Evolutionary conservation across 2,888 invertebrate species (phyloP), one percentile per base, ranked within the genome.

Genomic region (Loripinus fragilis): DNA sequence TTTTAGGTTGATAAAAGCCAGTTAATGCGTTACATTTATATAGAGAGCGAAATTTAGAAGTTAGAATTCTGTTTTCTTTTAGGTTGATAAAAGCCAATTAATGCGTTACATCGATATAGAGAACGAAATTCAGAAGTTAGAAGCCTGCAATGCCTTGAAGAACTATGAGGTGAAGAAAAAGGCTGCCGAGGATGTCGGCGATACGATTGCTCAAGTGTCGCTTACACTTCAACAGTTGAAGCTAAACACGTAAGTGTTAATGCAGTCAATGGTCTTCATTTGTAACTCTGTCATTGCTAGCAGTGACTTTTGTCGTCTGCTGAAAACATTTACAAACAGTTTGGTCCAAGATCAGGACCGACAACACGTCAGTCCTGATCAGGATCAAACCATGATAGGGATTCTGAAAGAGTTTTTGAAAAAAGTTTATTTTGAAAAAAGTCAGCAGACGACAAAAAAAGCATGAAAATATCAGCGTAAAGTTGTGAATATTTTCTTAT

Each of bases 101-200:
- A 67, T 60, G 74, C 80, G 79, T 7, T 94, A 94, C 76, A 87
- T 94, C 20, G 91, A 91, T 28, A 84, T 94, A 25, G 94, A 94
- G 83, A 93, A 93, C 75, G 87, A 92, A 50, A 92, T 94, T 20
- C 85, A 87, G 41, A 75, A 82, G 65, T 71, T 91, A 33, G 94
- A 94, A 78, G 76, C 85, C 12, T 91, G 90, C 73, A 93, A 93
- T 76, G 89, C 91, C 8, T 74, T 93, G 38, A 94, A 93, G 80
- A 90, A 90, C 69, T 91, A 92, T 65, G 90, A 93, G 72, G 87
- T 89, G 28, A 93, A 92, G 70, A 90, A 90, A 35, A 90, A 92
- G 28, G 89, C 91, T 30, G 90, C 93, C 5, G 90, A 91, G 23
- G 92, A 92, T 64, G 78, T 93, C 35, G 85, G 89, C 42, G 87